Evolutionary conservation across 1,140 invertebrate genomes (phyloP), one percentile per base, ranked within the genome.

Genomic region (Drosophila trapezifrons): DNA sequence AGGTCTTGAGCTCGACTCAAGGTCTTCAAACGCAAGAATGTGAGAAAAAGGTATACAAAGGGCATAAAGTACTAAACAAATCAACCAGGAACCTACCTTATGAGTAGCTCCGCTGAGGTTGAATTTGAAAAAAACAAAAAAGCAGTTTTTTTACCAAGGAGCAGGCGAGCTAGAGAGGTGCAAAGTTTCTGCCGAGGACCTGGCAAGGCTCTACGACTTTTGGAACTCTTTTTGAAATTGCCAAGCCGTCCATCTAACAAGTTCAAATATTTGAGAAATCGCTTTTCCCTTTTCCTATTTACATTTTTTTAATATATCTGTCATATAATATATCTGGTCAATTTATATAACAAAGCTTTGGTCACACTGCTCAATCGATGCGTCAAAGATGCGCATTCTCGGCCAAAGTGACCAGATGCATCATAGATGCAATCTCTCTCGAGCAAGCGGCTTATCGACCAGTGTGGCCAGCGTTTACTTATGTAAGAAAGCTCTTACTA

Each of bases 141-240:
- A 15, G 1, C 17, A 27, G 18, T 8, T 52, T 52, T 52, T 37
- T 9, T 32, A 35, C 12, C 49, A 52, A 35, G 7, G 13, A 54
- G 32, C 51, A 54, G 17, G 4, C 18, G 32, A 6, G 8, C 51
- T 37, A 37, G 52, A 32, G 18, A 58, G 56, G 55, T 63, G 54
- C 17, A 29, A 17, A 58, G 6, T 40, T 4, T 13, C 18, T 59
- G 13, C 17, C 20, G 35, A 10, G 17, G 0, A 20, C 32, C 32
- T 40, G 52, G 9, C 22, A 38, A 22, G 22, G 22, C 18, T 37
- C 22, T 17, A 38, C n/a, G n/a, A 22, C 9, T 13, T 12, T 9
- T 20, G 32, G 13, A 62, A 56, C 13, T 55, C 9, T n/a, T n/a
- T 13, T 22, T 55, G 20, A 58, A 7, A 29, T 40, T n/a, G n/a